A percentile compares a stretch with the other conserved stretches of the same genome.
These are phyloP conservation scores for Anthoscopus minutus DNA, from an alignment of 2,113 vertebrate species.

Conservation along the genomic window DNA sequence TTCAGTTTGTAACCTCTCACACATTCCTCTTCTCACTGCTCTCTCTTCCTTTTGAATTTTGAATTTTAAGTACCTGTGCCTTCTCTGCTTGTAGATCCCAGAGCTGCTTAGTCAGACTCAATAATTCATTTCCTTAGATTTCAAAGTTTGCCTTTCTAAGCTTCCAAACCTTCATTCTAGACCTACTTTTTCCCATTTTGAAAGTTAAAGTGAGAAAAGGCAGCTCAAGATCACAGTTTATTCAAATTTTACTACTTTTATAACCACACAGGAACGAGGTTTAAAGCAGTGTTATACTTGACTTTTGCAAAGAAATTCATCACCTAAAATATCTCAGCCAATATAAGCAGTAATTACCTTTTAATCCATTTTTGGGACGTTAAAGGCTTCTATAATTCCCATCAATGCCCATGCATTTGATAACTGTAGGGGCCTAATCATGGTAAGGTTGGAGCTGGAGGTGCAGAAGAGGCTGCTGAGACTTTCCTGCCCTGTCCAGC, in stretches of 20 bases:
- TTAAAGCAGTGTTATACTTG: neutral
- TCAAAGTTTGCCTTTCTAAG: slow-evolving; percentile 17
- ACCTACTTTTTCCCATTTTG: slow-evolving; percentile 10
- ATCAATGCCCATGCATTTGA: neutral
- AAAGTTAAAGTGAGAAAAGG: neutral
- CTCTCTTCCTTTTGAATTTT: slow-evolving; percentile 10
- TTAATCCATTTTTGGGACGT: neutral
- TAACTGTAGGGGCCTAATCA: neutral
- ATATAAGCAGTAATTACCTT: neutral
- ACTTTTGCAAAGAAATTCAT: neutral
- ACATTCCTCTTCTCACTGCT: neutral
- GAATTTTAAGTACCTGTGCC: slow-evolving; percentile 19
- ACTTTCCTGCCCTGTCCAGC: neutral
- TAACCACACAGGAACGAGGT: neutral
- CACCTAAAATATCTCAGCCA: neutral
- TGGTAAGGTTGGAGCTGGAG: neutral
- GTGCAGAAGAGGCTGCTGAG: neutral
- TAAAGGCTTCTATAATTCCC: neutral
- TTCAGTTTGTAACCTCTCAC: neutral
- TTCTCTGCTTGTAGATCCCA: neutral
- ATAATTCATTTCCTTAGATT: slow-evolving; percentile 46
- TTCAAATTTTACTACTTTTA: neutral
- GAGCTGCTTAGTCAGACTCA: slow-evolving; percentile 27
- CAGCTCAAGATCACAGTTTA: neutral
- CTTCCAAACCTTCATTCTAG: neutral